phyloP scores from a whole-genome alignment of 1,140 invertebrate species.

The Atta colombica region DNA sequence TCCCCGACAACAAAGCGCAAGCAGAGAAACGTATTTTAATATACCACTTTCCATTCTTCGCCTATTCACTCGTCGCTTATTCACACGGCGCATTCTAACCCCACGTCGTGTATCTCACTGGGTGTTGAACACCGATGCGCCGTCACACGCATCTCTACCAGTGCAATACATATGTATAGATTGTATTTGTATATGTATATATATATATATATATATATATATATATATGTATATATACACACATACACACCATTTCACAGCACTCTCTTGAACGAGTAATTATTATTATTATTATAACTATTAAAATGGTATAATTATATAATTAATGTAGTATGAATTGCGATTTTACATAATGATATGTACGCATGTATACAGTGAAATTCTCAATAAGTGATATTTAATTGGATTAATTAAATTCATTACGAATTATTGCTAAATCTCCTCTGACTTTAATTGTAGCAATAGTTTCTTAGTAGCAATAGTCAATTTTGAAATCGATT shows the following conservation, averaged over 20 bases:
- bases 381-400: background rate
- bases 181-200: background rate
- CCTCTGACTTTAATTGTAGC: background rate
- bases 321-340: background rate
- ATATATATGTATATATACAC: too few species aligned
- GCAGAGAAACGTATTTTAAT: slow-evolving; percentile 55
- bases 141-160: slow-evolving; percentile 15
- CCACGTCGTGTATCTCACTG: slow-evolving; percentile 11
- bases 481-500: background rate
- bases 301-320: slow-evolving; percentile 26
- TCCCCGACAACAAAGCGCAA: slow-evolving; percentile 32
- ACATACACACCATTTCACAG: background rate
- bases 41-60: slow-evolving; percentile 45
- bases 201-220: too few species aligned
- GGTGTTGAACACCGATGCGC: slow-evolving; percentile 22
- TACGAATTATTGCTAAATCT: background rate
- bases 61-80: slow-evolving; percentile 55
- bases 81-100: slow-evolving; percentile 45
- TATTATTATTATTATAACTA: slow-evolving; percentile 2
- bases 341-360: background rate
- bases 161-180: slow-evolving; percentile 50
- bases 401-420: slow-evolving; percentile 25
- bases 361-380: slow-evolving; percentile 2
- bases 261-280: background rate
- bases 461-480: background rate